phyloP scores from a whole-genome alignment of 2,113 vertebrate species.

The Rhinopomastus cyanomelas region DNA sequence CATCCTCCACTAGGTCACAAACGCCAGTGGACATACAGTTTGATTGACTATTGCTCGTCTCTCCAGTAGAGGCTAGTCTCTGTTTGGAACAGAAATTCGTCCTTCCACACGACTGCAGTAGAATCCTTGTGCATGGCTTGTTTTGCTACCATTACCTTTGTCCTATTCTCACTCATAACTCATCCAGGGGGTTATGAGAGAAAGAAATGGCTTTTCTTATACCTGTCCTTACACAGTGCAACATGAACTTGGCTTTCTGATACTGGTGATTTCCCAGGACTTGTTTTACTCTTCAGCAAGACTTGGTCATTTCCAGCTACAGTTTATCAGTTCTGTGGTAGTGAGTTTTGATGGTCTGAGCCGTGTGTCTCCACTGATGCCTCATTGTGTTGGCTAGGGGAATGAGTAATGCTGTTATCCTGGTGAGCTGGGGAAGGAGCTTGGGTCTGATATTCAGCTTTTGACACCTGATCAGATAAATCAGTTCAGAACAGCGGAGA shows the following conservation, averaged over 20 bases:
- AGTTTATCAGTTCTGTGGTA: neutral
- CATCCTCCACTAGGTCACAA: neutral
- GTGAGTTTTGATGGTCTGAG: neutral
- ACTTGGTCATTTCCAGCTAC: neutral
- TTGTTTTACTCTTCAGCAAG: neutral
- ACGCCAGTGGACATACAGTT: neutral
- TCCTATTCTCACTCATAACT: neutral
- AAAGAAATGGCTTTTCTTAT: neutral
- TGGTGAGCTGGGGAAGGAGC: neutral
- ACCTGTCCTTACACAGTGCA: neutral
- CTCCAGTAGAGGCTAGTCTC: neutral
- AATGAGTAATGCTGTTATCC: neutral
- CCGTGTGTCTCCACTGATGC: neutral
- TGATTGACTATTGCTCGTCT: neutral
- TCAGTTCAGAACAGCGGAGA: neutral
- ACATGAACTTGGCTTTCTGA: neutral
- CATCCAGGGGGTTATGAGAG: neutral
- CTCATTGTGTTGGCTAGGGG: neutral
- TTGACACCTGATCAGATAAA: constrained; percentile 35
- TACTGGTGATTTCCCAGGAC: neutral
- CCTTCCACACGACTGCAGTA: neutral
- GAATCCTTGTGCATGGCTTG: neutral
- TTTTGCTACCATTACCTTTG: neutral
- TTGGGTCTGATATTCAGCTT: neutral
- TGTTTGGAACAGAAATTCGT: neutral